A percentile compares a stretch with the other conserved stretches of the same genome.
Conservation (phyloP, 2,888 invertebrate genomes). For the Tipula confusa region DNA sequence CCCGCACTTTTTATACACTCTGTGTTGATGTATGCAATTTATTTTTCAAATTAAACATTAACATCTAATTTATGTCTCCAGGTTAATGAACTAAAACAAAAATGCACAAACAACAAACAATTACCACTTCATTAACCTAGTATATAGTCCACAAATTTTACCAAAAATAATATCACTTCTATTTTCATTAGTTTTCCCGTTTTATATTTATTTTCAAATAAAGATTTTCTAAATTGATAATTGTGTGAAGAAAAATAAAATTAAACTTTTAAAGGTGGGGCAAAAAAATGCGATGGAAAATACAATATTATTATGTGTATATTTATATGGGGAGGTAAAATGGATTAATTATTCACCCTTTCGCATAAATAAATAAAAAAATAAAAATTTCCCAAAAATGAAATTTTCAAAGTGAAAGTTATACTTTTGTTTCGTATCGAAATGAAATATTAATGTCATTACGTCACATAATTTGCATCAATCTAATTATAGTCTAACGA, state of each 20-base stretch:
- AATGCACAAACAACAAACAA: not conserved
- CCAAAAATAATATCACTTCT: not conserved
- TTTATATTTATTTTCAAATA: not conserved
- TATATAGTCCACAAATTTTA: not conserved
- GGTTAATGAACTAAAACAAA: not conserved
- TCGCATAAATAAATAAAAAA: not conserved
- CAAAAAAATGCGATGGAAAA: not conserved
- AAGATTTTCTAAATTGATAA: not conserved
- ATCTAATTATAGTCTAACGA: not conserved
- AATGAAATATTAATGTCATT: not conserved
- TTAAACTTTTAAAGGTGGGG: not conserved
- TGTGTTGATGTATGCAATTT: too few species aligned
- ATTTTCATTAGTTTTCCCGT: not conserved
- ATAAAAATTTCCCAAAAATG: not conserved
- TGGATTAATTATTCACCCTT: slow-evolving; percentile 5
- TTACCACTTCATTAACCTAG: not conserved
- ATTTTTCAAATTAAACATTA: too few species aligned
- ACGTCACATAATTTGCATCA: not conserved
- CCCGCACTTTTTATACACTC: too few species aligned
- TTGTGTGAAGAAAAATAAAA: not conserved
- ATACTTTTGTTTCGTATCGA: not conserved
- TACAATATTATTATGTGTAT: too few species aligned
- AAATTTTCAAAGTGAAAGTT: not conserved
- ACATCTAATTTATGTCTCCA: not conserved
- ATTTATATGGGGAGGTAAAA: not conserved